A percentile compares a stretch with the other conserved stretches of the same genome.
phyloP scores from a whole-genome alignment of 2,113 vertebrate genomes.

The Seriola rivoliana region DNA sequence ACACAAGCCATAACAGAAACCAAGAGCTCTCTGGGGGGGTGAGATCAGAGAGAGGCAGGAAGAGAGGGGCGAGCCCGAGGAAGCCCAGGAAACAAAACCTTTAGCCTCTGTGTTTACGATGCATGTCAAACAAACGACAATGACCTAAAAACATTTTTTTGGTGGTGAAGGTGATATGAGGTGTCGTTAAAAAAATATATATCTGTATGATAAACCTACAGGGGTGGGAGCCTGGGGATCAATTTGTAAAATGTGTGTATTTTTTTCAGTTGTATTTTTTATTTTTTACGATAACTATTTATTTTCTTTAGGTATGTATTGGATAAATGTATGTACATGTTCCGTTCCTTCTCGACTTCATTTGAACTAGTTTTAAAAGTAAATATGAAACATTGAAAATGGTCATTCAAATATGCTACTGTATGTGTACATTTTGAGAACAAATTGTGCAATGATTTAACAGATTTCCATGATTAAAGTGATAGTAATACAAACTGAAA shows the following conservation, averaged over 20 bases:
- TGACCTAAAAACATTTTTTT: conserved; percentile 72
- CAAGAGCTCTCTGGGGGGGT: conserved; percentile 40
- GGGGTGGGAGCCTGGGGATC: conserved; percentile 75
- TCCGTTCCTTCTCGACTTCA: conserved; percentile 81
- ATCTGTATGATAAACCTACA: conserved; percentile 82
- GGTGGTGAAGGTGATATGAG: conserved; percentile 80
- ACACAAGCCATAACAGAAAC: conserved; percentile 84
- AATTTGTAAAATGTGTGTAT: conserved; percentile 89
- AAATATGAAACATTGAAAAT: conserved; percentile 81
- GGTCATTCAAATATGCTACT: conserved; percentile 83
- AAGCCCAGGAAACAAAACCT: conserved; percentile 73
- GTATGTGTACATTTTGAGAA: conserved; percentile 85
- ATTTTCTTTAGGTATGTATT: conserved; percentile 87
- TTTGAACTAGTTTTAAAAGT: conserved; percentile 84
- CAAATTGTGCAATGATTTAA: conserved; percentile 82
- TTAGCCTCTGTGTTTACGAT: conserved; percentile 87
- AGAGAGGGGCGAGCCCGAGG: conserved; percentile 33
- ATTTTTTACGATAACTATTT: conserved; percentile 87
- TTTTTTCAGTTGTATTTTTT: conserved; percentile 87
- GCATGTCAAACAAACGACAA: conserved; percentile 86
- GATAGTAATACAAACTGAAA: conserved; percentile 75
- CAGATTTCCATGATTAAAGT: conserved; percentile 79
- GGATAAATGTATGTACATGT: conserved; percentile 86
- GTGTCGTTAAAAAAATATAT: conserved; percentile 75
- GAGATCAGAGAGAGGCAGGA: conserved; percentile 28